Evolutionary conservation across 2,888 invertebrate genomes (phyloP).

Genomic region (Ochlodes sylvanus): DNA sequence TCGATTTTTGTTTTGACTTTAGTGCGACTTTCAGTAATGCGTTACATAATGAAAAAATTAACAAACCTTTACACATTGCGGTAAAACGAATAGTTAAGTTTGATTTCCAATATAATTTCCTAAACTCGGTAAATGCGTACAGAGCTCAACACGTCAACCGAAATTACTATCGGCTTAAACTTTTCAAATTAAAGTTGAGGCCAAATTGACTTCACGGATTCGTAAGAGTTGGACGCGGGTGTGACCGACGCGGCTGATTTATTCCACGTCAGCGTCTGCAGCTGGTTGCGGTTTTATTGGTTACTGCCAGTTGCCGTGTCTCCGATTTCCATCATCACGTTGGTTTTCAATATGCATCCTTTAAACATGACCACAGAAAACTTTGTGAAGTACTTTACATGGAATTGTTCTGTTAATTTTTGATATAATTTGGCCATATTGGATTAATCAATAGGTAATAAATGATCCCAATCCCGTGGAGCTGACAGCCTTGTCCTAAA

Average conservation of each 20-base stretch:
- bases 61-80: no score
- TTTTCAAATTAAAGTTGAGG: slow-evolving; percentile 59
- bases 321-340: background rate
- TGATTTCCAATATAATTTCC: background rate
- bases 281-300: slow-evolving; percentile 2
- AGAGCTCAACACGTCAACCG: slow-evolving; percentile 48
- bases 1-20: no score
- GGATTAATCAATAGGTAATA: no score
- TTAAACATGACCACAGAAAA: no score
- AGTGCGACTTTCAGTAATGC: no score
- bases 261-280: slow-evolving; percentile 21
- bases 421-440: no score
- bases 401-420: no score
- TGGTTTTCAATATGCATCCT: no score
- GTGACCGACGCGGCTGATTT: slow-evolving; percentile 38
- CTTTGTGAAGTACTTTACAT: no score
- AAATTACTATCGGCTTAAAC: slow-evolving; percentile 52
- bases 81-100: background rate
- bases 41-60: no score
- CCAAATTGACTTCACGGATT: slow-evolving; percentile 45
- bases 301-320: background rate
- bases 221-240: slow-evolving; percentile 37
- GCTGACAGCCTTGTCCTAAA: no score
- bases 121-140: slow-evolving; percentile 17
- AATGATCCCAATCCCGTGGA: no score